Percentiles rank a stretch among this genome's conserved stretches.
phyloP scores from a whole-genome alignment of 1,140 invertebrate species.

The Drosophila arizonae region DNA sequence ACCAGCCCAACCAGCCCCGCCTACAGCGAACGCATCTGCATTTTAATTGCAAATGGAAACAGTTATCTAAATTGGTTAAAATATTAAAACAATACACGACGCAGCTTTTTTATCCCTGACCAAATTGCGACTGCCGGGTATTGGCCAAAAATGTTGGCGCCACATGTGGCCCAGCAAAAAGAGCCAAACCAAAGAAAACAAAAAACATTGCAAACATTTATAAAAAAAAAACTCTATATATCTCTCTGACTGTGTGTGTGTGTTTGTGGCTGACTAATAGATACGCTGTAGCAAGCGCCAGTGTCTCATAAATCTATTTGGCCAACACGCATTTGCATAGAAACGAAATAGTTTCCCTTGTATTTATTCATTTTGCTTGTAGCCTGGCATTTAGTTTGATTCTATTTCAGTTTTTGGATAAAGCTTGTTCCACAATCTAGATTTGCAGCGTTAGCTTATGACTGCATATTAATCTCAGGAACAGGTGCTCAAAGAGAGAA shows the following conservation, averaged over 20 bases:
- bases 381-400: background rate
- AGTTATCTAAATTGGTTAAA: slow-evolving; percentile 82
- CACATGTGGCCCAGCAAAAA: slow-evolving; percentile 32
- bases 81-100: slow-evolving; percentile 76
- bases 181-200: background rate
- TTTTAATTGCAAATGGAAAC: slow-evolving; percentile 82
- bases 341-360: slow-evolving; percentile 2
- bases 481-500: no score
- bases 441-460: no score
- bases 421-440: no score
- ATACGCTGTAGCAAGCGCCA: slow-evolving; percentile 4
- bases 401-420: background rate
- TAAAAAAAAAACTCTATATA: slow-evolving; percentile 9
- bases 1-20: background rate
- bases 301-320: slow-evolving; percentile 2
- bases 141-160: slow-evolving; percentile 15
- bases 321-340: slow-evolving; percentile 2
- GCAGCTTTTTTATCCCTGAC: slow-evolving; percentile 15
- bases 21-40: slow-evolving; percentile 53
- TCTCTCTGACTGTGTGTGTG: background rate
- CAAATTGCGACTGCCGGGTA: slow-evolving; percentile 22
- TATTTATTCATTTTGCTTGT: background rate
- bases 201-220: no score
- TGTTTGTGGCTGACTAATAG: background rate
- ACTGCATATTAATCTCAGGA: no score